These are phyloP conservation scores for Danionella cerebrum DNA, from an alignment of 2,113 vertebrate species.

Conservation along the genomic window DNA sequence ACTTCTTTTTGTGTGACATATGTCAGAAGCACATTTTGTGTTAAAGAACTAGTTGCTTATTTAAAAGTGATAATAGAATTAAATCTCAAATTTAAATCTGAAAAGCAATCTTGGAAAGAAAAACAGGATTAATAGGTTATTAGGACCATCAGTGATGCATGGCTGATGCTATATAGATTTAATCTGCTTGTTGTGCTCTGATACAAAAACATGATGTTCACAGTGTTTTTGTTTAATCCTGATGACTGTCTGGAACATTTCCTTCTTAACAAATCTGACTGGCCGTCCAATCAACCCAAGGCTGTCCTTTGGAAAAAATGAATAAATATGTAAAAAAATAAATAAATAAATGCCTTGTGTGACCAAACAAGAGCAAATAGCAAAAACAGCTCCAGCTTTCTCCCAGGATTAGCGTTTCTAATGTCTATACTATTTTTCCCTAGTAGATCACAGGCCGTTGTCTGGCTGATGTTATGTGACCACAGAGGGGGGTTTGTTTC, in stretches of 20 bases:
- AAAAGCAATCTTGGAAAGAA: too few species aligned
- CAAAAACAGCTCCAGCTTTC: conserved; percentile 37
- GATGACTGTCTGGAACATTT: conserved; percentile 50
- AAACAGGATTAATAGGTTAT: too few species aligned
- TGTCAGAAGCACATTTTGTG: too few species aligned
- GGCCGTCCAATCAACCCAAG: conserved; percentile 42
- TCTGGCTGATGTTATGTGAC: conserved; percentile 39
- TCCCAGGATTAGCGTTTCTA: conserved; percentile 40
- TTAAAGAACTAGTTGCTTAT: too few species aligned
- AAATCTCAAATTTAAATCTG: too few species aligned
- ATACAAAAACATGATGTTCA: neutral
- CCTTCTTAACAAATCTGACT: conserved; percentile 36
- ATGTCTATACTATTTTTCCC: neutral
- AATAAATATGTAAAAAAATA: neutral
- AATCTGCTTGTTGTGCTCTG: conserved; percentile 40
- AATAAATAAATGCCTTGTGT: conserved; percentile 24
- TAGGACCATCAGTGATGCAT: neutral
- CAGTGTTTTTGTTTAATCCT: conserved; percentile 46
- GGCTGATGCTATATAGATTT: neutral
- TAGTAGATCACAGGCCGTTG: conserved; percentile 41
- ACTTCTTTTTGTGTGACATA: too few species aligned
- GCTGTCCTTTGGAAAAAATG: neutral
- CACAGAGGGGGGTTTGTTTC: conserved; percentile 38
- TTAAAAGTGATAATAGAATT: too few species aligned
- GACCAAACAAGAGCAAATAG: conserved; percentile 38